Percentiles rank a stretch among this genome's conserved stretches.
Conservation (phyloP, 1,140 invertebrate genomes). For the Brachionus asplanchnoidis region DNA sequence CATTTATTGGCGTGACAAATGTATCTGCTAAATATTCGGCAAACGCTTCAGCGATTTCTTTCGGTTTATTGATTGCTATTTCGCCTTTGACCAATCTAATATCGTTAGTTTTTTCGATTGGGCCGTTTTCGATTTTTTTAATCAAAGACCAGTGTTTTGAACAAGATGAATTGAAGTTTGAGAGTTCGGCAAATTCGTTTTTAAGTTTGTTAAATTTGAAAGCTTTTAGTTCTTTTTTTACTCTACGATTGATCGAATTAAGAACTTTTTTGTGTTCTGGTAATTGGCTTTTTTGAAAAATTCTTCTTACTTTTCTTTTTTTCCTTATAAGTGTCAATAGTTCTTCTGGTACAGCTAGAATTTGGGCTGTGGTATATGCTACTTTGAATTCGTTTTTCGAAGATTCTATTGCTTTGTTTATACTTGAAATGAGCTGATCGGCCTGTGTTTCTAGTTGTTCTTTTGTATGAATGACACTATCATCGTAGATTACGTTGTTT, state of each 20-base stretch:
- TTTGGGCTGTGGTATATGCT: not conserved
- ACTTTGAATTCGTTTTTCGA: not conserved
- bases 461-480: not conserved
- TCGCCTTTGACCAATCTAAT: not conserved
- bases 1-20: too few species aligned
- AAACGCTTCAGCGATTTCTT: not conserved
- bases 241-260: not conserved
- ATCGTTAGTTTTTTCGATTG: not conserved
- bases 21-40: not conserved
- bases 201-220: not conserved
- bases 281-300: conserved; percentile 1
- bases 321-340: not conserved
- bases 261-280: too few species aligned
- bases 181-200: not conserved
- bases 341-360: not conserved
- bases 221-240: not conserved
- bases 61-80: not conserved
- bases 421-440: not conserved
- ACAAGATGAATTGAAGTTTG: not conserved
- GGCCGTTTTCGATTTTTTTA: not conserved
- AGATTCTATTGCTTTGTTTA: not conserved
- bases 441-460: not conserved
- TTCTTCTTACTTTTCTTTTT: not conserved
- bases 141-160: not conserved
- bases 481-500: too few species aligned